phyloP scores from a whole-genome alignment of 2,113 vertebrate species.

The Nibea coibor region DNA sequence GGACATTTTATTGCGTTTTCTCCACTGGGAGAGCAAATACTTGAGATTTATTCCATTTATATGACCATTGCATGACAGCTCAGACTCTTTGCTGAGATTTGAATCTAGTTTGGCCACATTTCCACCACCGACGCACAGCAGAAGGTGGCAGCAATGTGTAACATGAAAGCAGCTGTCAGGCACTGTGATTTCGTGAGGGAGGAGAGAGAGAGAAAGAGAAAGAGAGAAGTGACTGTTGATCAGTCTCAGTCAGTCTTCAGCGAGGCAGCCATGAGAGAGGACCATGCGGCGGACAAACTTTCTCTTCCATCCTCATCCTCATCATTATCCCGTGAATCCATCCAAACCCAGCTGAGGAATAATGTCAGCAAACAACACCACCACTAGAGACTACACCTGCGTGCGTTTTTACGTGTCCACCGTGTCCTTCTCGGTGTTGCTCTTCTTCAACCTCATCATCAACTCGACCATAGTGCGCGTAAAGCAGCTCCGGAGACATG shows the following conservation, averaged over 20 bases:
- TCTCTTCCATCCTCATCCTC: constrained; percentile 8
- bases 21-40: no score
- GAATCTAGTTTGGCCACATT: no score
- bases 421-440: constrained; percentile 77
- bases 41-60: no score
- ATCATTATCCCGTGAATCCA: neutral
- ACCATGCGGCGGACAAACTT: constrained; percentile 49
- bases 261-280: constrained; percentile 40
- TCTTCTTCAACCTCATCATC: constrained; percentile 84
- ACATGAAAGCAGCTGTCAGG: neutral
- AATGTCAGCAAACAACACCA: constrained; percentile 60
- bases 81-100: neutral
- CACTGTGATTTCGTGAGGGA: no score
- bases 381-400: constrained; percentile 52
- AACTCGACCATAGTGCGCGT: constrained; percentile 81
- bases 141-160: neutral
- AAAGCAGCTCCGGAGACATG: constrained; percentile 74
- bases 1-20: no score
- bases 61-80: no score
- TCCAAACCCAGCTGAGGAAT: constrained; percentile 42
- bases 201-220: neutral
- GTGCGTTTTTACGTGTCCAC: constrained; percentile 80
- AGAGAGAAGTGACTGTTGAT: neutral
- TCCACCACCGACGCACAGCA: neutral
- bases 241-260: constrained; percentile 41